Base-by-base conservation (phyloP, 2,113 vertebrate genomes). In the Apeltes quadracus region DNA sequence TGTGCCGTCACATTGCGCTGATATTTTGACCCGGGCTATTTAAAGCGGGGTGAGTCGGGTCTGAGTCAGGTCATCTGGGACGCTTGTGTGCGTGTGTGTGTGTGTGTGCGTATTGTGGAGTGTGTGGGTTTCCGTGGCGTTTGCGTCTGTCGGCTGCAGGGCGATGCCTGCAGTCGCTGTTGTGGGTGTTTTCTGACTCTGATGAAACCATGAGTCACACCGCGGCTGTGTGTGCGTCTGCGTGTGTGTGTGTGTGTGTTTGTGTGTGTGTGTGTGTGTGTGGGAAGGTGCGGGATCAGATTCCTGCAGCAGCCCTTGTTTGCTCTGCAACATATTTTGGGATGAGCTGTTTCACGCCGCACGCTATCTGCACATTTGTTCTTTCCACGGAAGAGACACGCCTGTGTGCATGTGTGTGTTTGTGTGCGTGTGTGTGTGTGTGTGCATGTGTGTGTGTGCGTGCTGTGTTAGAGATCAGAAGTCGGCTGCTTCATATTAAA, bases 141-240 rank as follows among this genome's bases (percentile, higher is more conserved):
- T 81, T 86, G 72, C 61, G 78, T 84, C 81, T 79, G 75, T 87
- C 34, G 32, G 69, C 81, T 68, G 69, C 78, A 63, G 72, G 78
- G 78, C 32, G 15, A 81, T 72, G 67, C 75, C 59, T 39, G 38
- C 48, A 81, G 51, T 73, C 56, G 41, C 67, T 51, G 12, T 14
- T 51, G 78, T 83, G 81, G 81, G 84, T 75, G 78, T 66, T 75
- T 79, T 72, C 57, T 78, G 71, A 63, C 44, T 68, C 67, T 72
- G 78, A 36, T 71, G 67, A 73, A 78, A 54, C 29, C 58, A 4
- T 87, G 85, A 84, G 22, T 87, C 85, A 87, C 65, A 56, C 12
- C 10, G 23, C 29, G 32, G 7, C 18, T 64, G 61, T 18, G 55
- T 61, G 34, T 57, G 50, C 44, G 59, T 34, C 13, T 53, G 58